Evolutionary conservation across 1,140 invertebrate species (phyloP), one percentile per base, ranked within the genome.

Genomic region (Zaprionus taronus): DNA sequence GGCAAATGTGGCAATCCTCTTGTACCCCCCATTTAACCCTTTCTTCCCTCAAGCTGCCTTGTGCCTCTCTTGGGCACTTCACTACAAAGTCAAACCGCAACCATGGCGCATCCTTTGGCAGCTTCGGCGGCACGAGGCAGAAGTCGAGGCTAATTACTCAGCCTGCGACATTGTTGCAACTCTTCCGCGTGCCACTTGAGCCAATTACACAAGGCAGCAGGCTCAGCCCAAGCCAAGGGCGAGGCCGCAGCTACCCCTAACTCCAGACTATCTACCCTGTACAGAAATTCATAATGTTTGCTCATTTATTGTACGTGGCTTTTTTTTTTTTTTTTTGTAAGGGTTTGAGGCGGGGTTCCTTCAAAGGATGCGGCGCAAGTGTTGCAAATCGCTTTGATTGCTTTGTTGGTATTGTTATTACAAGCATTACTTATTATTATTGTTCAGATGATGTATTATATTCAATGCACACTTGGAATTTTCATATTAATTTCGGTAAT

Each of bases 351-450:
- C 3, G 47, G 44, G 0, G 41, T 62, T 47, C 53, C n/a, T 74
- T 74, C 64, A 80, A 80, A 90, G 85, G 86, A 90, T 91, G 79
- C 79, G 79, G 79, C 77, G 82, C 85, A 90, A 90, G 85, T 90
- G 85, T 90, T 82, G 85, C 85, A 61, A 90, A 90, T 90, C 86
- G 85, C 85, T 90, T 90, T 90, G 85, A 90, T 90, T 90, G 79
- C 85, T 82, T 90, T 90, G 85, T 90, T 73, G 75, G 67, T 69
- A 72, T 87, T 87, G 81, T 85, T 86, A 74, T 86, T 82, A 73
- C 57, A 63, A 85, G 80, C 66, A 76, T 80, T 89, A 80, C 72
- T 86, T 89, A 75, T 84, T 73, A 63, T 58, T 84, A 60, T 72
- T 85, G 47, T 63, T 66, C 74, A 51, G 66, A 90, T 89, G 85